Evolutionary conservation across 2,797 vertebrate species (phyloP).

Genomic region (Oryzias dopingdopingensis): DNA sequence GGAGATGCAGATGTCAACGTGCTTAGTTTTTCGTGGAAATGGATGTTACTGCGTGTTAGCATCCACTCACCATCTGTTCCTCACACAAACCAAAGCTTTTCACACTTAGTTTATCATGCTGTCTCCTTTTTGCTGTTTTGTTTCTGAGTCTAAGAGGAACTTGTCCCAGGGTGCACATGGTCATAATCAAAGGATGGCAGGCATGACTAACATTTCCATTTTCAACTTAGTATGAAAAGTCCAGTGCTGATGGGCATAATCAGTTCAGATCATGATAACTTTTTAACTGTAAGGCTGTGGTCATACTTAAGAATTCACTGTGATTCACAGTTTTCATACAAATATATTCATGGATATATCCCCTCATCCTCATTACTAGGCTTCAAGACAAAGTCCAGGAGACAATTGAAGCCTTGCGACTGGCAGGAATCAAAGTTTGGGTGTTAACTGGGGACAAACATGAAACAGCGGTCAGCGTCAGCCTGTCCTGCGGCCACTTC

Average conservation of each 20-base stretch:
- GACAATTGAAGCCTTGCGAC: conserved; percentile 91
- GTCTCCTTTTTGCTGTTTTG: conserved; percentile 4
- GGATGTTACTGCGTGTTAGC: conserved; percentile 39
- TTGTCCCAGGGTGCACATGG: conserved; percentile 33
- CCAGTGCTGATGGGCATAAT: conserved; percentile 1
- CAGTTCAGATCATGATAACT: conserved; percentile 9
- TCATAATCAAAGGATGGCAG: conserved; percentile 35
- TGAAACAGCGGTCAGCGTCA: conserved; percentile 95
- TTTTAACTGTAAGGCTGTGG: background rate
- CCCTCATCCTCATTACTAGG: conserved; percentile 55
- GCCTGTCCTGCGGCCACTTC: conserved; percentile 95
- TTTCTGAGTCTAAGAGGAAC: conserved; percentile 38
- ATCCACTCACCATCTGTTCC: conserved; percentile 54
- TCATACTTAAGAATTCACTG: no score
- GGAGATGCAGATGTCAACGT: conserved; percentile 24
- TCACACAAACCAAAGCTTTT: conserved; percentile 38
- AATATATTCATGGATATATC: background rate
- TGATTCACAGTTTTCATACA: background rate
- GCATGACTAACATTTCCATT: conserved; percentile 15
- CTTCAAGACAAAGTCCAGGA: conserved; percentile 97
- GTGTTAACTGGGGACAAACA: conserved; percentile 97
- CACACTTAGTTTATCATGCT: conserved; percentile 20
- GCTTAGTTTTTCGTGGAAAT: conserved; percentile 29
- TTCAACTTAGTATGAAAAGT: conserved; percentile 18
- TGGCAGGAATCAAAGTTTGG: conserved; percentile 98